A percentile compares a stretch with the other conserved stretches of the same genome.
phyloP scores from a whole-genome alignment of 1,140 invertebrate species.

The Brachionus plicatilis region DNA sequence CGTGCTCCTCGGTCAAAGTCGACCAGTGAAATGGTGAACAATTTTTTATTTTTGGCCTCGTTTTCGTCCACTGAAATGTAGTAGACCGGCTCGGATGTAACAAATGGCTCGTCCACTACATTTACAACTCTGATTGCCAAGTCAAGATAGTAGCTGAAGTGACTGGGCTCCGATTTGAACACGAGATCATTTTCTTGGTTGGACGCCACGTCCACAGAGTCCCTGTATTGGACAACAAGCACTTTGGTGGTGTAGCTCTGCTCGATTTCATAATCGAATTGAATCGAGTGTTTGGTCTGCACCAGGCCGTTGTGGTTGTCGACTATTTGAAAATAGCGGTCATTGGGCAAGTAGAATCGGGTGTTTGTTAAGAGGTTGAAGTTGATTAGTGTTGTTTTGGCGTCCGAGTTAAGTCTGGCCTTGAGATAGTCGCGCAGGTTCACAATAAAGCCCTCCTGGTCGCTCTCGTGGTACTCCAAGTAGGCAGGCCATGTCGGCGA shows the following conservation, averaged over 20 bases:
- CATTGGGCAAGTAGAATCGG: background rate
- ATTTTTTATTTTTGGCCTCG: background rate
- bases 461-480: background rate
- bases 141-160: background rate
- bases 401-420: background rate
- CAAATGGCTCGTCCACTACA: conserved; percentile 25
- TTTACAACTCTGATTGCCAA: background rate
- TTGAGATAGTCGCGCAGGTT: background rate
- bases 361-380: background rate
- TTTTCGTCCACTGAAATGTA: conserved; percentile 1
- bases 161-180: background rate
- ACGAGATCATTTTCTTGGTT: background rate
- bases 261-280: conserved; percentile 35
- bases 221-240: background rate
- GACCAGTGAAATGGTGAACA: background rate
- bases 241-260: background rate
- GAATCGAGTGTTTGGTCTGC: conserved; percentile 11
- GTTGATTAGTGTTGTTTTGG: background rate
- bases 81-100: background rate
- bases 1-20: background rate
- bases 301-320: conserved; percentile 5
- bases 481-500: background rate
- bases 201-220: background rate
- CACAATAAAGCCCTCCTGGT: background rate
- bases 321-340: background rate